A percentile compares a stretch with the other conserved stretches of the same genome.
These are phyloP conservation scores for Schizopygopsis pylzovi DNA, from an alignment of 2,797 vertebrate genomes.

Conservation along the genomic window DNA sequence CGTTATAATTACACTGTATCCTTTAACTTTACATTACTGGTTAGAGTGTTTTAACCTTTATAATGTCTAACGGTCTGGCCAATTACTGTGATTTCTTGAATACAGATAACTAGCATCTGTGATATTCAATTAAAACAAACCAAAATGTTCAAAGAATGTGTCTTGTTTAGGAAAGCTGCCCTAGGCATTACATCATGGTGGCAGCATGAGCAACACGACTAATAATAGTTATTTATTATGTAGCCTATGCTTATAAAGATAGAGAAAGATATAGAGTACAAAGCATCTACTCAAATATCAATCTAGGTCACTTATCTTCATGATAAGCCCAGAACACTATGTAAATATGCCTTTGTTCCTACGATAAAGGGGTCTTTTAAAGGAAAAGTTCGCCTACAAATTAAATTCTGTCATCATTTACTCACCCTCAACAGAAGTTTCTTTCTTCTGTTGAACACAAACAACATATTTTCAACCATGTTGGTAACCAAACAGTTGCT, in stretches of 20 bases:
- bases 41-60: background rate
- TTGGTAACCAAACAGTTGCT: background rate
- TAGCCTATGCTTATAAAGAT: background rate
- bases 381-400: background rate
- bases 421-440: background rate
- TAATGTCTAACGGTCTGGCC: background rate
- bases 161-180: background rate
- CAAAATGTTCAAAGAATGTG: background rate
- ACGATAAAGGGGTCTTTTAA: background rate
- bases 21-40: background rate
- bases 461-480: background rate
- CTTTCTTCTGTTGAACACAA: background rate
- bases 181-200: background rate
- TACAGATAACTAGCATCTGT: background rate
- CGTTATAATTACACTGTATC: background rate
- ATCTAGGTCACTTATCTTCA: slow-evolving; percentile 28
- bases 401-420: background rate
- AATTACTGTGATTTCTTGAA: background rate
- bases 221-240: background rate
- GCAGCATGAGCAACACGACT: background rate
- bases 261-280: background rate
- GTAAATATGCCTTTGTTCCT: background rate
- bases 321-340: background rate
- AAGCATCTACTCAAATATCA: slow-evolving; percentile 21
- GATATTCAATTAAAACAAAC: background rate